Conservation (phyloP, 1,140 invertebrate species). For the Triops cancriformis region DNA sequence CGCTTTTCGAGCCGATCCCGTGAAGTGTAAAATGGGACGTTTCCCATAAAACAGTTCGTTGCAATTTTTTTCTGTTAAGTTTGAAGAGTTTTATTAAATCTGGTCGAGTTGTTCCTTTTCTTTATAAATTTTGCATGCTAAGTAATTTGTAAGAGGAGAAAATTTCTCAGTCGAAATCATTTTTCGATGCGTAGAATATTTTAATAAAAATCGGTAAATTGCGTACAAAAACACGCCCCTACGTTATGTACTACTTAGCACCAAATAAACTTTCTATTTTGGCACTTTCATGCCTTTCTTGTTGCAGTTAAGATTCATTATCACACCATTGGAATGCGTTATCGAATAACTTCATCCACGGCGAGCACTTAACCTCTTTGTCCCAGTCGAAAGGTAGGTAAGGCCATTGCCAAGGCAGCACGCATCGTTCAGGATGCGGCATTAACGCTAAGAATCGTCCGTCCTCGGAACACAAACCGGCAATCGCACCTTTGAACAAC, state of each 20-base stretch:
- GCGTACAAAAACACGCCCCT: neutral
- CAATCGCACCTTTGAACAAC: conserved; percentile 56
- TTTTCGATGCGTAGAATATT: neutral
- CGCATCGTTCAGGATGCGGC: conserved; percentile 93
- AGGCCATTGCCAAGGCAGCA: conserved; percentile 76
- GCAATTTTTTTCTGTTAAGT: neutral
- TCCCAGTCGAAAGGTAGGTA: conserved; percentile 51
- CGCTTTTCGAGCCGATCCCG: neutral
- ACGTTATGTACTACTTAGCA: neutral
- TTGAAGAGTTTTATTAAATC: neutral
- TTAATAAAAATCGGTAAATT: neutral
- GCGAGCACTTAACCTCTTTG: conserved; percentile 48
- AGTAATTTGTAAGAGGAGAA: too few relatives aligned
- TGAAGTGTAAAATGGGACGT: neutral
- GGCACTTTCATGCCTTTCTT: neutral
- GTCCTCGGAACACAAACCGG: conserved; percentile 76
- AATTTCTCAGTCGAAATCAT: too few relatives aligned
- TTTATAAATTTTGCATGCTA: too few relatives aligned
- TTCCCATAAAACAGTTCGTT: neutral
- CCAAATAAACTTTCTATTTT: neutral
- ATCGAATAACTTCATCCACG: conserved; percentile 85
- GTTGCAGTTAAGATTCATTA: neutral
- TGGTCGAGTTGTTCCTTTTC: neutral
- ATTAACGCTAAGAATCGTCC: conserved; percentile 93
- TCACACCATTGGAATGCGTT: conserved; percentile 78